Percentiles rank a stretch among this genome's conserved stretches.
Conservation (phyloP, 2,888 invertebrate genomes). For the Notocelia uddmanniana region DNA sequence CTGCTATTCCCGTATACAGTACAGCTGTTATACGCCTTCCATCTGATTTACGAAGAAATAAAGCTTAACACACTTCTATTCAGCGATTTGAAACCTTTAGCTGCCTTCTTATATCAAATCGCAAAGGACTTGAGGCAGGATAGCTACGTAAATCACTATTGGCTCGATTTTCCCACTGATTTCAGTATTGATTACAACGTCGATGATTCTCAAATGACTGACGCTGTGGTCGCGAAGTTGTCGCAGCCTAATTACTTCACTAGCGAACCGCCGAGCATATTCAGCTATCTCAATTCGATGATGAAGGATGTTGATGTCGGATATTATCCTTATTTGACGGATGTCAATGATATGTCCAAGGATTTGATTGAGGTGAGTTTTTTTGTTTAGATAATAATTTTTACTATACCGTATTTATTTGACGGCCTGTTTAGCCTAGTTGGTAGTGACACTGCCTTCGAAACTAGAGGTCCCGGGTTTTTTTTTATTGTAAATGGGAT, state of each 20-base stretch:
- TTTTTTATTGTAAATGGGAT: too few relatives aligned
- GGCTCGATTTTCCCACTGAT: conserved; percentile 92
- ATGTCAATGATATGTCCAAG: conserved; percentile 90
- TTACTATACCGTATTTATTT: too few relatives aligned
- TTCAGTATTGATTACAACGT: conserved; percentile 75
- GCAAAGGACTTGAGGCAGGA: conserved; percentile 90
- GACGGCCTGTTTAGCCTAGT: too few relatives aligned
- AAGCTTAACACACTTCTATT: conserved; percentile 91
- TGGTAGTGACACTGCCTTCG: too few relatives aligned
- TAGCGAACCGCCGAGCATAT: conserved; percentile 89
- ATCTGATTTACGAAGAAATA: conserved; percentile 96
- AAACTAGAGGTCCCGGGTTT: too few relatives aligned
- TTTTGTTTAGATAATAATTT: too few relatives aligned
- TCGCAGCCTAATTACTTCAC: conserved; percentile 87
- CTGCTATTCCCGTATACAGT: conserved; percentile 90
- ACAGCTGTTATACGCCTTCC: conserved; percentile 92
- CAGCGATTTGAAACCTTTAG: conserved; percentile 89
- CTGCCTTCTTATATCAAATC: conserved; percentile 90
- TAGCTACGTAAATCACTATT: conserved; percentile 92
- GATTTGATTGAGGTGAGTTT: conserved; percentile 90
- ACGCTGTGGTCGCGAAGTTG: conserved; percentile 85
- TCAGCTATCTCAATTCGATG: conserved; percentile 89
- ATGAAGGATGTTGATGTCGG: conserved; percentile 82
- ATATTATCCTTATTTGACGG: conserved; percentile 90
- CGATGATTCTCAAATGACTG: conserved; percentile 82